These are phyloP conservation scores for Neoniphon sammara DNA, from an alignment of 2,797 vertebrate genomes.

Conservation along the genomic window DNA sequence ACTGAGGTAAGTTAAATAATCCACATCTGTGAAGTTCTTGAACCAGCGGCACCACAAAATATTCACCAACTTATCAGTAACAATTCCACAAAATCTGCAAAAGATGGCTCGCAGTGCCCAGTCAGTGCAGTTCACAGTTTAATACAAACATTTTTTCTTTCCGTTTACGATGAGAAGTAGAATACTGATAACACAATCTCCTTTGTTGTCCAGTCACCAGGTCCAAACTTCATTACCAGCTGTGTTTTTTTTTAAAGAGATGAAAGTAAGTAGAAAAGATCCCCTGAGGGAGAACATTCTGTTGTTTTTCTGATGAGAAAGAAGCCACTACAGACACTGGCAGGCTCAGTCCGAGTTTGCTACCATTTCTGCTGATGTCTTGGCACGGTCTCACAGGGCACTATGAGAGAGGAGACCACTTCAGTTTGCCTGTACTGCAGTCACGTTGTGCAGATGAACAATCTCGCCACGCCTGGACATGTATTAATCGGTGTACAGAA, in stretches of 20 bases:
- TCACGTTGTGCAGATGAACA: slow-evolving; percentile 51
- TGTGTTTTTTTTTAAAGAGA: slow-evolving; percentile 63
- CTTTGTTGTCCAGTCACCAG: slow-evolving; percentile 52
- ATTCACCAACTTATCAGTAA: slow-evolving; percentile 72
- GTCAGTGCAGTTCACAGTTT: slow-evolving; percentile 67
- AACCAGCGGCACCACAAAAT: slow-evolving; percentile 77
- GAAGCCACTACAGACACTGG: slow-evolving; percentile 74
- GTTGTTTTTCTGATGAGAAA: slow-evolving; percentile 72
- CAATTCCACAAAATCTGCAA: slow-evolving; percentile 72
- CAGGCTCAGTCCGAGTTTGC: slow-evolving; percentile 78
- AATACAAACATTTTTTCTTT: slow-evolving; percentile 70
- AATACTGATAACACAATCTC: slow-evolving; percentile 57
- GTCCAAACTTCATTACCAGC: slow-evolving; percentile 59
- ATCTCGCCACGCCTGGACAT: slow-evolving; percentile 44
- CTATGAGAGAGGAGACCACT: slow-evolving; percentile 64
- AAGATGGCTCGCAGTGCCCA: slow-evolving; percentile 61
- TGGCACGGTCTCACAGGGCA: slow-evolving; percentile 76
- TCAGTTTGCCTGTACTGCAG: slow-evolving; percentile 61
- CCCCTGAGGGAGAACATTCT: slow-evolving; percentile 83
- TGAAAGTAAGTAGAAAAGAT: slow-evolving; percentile 76
- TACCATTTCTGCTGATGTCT: slow-evolving; percentile 85
- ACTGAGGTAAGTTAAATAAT: slow-evolving; percentile 95
- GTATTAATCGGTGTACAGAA: slow-evolving; percentile 51
- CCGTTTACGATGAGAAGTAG: slow-evolving; percentile 52
- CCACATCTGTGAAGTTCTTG: slow-evolving; percentile 82